These are phyloP conservation scores for Trichonephila inaurata DNA, from an alignment of 1,140 invertebrate genomes.

Conservation along the genomic window DNA sequence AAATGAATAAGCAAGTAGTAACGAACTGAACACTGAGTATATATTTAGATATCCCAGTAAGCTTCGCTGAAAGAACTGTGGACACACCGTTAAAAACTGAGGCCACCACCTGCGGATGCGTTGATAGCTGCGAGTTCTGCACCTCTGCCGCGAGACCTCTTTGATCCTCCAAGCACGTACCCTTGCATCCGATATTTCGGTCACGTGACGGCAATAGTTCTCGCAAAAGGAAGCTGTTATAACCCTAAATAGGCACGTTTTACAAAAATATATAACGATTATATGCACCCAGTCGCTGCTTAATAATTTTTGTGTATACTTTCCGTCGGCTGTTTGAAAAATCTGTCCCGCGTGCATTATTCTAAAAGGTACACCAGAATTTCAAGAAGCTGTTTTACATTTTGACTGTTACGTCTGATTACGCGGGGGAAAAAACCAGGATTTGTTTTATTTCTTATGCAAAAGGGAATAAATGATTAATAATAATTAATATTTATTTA, in stretches of 20 bases:
- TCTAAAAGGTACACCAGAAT: background rate
- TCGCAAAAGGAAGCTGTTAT: constrained; percentile 10
- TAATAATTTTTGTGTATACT: constrained; percentile 5
- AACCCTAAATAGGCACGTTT: constrained; percentile 31
- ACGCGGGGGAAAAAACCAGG: too few relatives aligned
- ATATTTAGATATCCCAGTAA: too few relatives aligned
- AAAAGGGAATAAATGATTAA: too few relatives aligned
- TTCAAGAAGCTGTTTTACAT: background rate
- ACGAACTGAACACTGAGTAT: too few relatives aligned
- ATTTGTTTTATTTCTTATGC: too few relatives aligned
- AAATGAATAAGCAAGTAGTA: too few relatives aligned
- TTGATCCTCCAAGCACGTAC: constrained; percentile 3
- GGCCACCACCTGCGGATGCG: constrained; percentile 20
- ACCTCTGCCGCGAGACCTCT: background rate
- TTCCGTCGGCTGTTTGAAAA: background rate
- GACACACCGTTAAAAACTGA: too few relatives aligned
- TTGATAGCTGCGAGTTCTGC: constrained; percentile 29
- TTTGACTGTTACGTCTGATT: background rate
- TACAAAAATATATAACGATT: constrained; percentile 26
- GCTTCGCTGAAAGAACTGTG: too few relatives aligned
- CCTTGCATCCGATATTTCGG: background rate
- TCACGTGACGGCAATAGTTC: constrained; percentile 5
- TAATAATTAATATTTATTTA: too few relatives aligned
- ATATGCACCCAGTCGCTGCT: background rate
- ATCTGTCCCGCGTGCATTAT: background rate